These are phyloP conservation scores for Strigops habroptila DNA, from an alignment of 2,113 vertebrate species.

Conservation along the genomic window DNA sequence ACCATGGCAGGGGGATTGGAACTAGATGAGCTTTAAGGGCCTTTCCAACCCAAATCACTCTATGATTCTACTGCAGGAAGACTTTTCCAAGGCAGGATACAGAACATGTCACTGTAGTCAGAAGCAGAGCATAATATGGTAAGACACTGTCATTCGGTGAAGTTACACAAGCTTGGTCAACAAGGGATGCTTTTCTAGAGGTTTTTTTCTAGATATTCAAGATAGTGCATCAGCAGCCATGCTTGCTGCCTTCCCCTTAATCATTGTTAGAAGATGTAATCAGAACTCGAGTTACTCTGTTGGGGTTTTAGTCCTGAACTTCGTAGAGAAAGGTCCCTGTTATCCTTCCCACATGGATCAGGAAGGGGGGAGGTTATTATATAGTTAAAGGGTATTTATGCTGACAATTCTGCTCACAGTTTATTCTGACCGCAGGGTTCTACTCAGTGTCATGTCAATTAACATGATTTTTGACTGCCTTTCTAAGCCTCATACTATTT, in stretches of 20 bases:
- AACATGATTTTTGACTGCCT: not conserved
- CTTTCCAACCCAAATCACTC: not conserved
- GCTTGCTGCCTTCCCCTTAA: not conserved
- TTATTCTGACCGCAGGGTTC: not conserved
- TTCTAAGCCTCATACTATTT: not conserved
- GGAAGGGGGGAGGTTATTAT: not conserved
- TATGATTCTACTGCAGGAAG: not conserved
- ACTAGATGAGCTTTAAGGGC: not conserved
- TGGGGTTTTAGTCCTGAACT: not conserved
- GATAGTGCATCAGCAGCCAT: not conserved
- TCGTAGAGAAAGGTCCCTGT: not conserved
- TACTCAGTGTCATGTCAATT: not conserved
- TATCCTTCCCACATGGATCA: not conserved
- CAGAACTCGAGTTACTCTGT: not conserved
- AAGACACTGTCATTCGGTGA: not conserved
- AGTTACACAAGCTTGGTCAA: not conserved
- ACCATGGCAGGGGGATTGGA: not conserved
- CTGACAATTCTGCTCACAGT: not conserved
- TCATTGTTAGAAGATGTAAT: not conserved
- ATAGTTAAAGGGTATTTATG: not conserved
- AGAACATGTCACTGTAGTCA: not conserved
- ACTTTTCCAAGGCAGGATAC: not conserved
- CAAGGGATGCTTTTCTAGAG: not conserved
- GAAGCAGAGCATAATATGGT: not conserved
- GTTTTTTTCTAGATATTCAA: not conserved